Percentiles rank a stretch among this genome's conserved stretches.
Evolutionary conservation across 2,797 vertebrate species (phyloP).

Genomic region (Microctenopoma lineatum): DNA sequence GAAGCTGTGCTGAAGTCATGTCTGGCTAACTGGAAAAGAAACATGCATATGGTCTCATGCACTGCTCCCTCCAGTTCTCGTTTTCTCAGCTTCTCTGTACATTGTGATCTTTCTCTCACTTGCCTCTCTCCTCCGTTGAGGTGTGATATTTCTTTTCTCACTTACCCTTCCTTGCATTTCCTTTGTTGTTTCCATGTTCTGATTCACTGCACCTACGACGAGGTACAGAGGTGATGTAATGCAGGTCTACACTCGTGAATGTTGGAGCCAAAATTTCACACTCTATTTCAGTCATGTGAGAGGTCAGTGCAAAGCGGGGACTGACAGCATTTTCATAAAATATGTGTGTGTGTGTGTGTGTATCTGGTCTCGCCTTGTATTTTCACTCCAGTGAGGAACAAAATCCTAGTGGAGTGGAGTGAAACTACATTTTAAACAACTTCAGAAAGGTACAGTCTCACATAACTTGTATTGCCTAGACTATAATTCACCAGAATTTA

Average conservation of each 20-base stretch:
- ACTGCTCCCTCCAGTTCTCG: neutral
- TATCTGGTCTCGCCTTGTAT: neutral
- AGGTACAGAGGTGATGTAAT: slow-evolving; percentile 64
- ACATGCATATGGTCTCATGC: slow-evolving; percentile 19
- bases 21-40: slow-evolving; percentile 56
- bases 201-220: slow-evolving; percentile 39
- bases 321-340: slow-evolving; percentile 42
- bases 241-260: slow-evolving; percentile 72
- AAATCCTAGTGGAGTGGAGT: neutral
- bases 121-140: slow-evolving; percentile 3
- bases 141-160: slow-evolving; percentile 3
- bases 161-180: slow-evolving; percentile 6
- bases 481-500: slow-evolving; percentile 15
- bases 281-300: slow-evolving; percentile 74
- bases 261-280: slow-evolving; percentile 76
- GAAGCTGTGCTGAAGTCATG: slow-evolving; percentile 69
- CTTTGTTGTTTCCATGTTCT: slow-evolving; percentile 32
- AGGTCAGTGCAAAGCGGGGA: slow-evolving; percentile 27
- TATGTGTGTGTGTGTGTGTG: slow-evolving; percentile 15
- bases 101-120: slow-evolving; percentile 7
- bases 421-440: slow-evolving; percentile 7
- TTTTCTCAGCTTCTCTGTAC: slow-evolving; percentile 10
- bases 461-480: neutral
- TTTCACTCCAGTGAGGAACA: slow-evolving; percentile 6
- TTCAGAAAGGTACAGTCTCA: neutral